Evolutionary conservation across 2,888 invertebrate genomes (phyloP).

Genomic region (Mimumesa dahlbomi): DNA sequence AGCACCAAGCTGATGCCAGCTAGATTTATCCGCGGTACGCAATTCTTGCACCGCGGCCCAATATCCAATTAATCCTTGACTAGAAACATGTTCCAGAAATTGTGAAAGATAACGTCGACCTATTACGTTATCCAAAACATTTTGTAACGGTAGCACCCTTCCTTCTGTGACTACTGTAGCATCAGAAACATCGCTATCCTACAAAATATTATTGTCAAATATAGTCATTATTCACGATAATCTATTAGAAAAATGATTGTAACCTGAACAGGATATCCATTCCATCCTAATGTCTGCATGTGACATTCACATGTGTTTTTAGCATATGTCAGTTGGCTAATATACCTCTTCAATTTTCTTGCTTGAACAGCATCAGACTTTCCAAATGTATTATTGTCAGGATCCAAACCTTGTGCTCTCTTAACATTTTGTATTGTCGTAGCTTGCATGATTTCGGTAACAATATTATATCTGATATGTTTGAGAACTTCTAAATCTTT

Average conservation of each 20-base stretch:
- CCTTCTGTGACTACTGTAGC: conserved; percentile 67
- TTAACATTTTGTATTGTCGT: conserved; percentile 95
- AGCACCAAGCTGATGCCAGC: conserved; percentile 93
- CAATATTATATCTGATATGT: conserved; percentile 92
- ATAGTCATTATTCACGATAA: conserved; percentile 48
- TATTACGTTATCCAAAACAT: conserved; percentile 89
- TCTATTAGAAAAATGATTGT: conserved; percentile 47
- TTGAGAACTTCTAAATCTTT: conserved; percentile 91
- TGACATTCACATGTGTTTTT: conserved; percentile 91
- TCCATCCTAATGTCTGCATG: conserved; percentile 88
- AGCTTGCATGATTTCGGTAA: conserved; percentile 96
- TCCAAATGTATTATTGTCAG: conserved; percentile 83
- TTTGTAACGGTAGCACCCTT: conserved; percentile 84
- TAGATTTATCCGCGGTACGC: conserved; percentile 87
- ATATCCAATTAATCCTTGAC: conserved; percentile 91
- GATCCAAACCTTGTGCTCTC: conserved; percentile 89
- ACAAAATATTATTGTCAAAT: conserved; percentile 56
- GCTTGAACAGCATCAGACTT: conserved; percentile 90
- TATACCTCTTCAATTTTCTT: conserved; percentile 91
- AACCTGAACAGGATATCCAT: conserved; percentile 82
- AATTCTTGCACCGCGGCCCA: conserved; percentile 94
- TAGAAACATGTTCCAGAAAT: conserved; percentile 91
- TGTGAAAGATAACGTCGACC: conserved; percentile 90
- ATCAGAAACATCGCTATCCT: conserved; percentile 72
- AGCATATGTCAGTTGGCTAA: conserved; percentile 90